Conservation (phyloP, 1,140 invertebrate genomes). For the Diachasmimorpha longicaudata region DNA sequence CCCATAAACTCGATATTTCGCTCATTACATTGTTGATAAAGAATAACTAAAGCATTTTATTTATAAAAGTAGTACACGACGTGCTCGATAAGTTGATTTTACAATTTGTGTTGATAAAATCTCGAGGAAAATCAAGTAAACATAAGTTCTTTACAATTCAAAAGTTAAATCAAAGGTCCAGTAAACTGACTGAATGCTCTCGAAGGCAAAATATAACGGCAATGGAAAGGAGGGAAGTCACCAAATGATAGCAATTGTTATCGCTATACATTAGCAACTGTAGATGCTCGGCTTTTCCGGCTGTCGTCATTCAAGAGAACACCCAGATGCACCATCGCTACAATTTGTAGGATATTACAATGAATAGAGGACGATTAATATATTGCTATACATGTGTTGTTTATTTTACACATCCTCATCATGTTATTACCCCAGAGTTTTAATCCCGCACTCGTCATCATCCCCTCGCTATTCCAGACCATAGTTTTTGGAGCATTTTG, state of each 20-base stretch:
- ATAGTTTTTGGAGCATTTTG: neutral
- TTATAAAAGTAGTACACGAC: neutral
- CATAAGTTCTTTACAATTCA: neutral
- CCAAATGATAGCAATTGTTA: conserved; percentile 4
- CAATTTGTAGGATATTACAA: conserved; percentile 38
- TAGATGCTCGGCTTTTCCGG: neutral
- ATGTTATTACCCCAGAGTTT: neutral
- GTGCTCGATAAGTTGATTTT: neutral
- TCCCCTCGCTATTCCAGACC: neutral
- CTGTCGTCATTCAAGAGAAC: neutral
- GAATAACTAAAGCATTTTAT: neutral
- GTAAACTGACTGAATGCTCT: neutral
- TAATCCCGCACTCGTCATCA: neutral
- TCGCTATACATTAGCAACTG: neutral
- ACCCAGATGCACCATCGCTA: conserved; percentile 24
- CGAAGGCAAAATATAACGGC: too few relatives aligned
- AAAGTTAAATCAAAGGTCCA: neutral
- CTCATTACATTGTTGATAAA: neutral
- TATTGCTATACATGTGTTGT: conserved; percentile 38
- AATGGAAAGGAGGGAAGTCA: neutral
- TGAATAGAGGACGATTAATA: conserved; percentile 46
- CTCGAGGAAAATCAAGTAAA: neutral
- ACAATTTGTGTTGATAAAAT: neutral
- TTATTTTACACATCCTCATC: conserved; percentile 15
- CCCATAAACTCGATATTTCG: neutral